phyloP scores from a whole-genome alignment of 2,113 vertebrate genomes.

The Phyllostomus discolor region DNA sequence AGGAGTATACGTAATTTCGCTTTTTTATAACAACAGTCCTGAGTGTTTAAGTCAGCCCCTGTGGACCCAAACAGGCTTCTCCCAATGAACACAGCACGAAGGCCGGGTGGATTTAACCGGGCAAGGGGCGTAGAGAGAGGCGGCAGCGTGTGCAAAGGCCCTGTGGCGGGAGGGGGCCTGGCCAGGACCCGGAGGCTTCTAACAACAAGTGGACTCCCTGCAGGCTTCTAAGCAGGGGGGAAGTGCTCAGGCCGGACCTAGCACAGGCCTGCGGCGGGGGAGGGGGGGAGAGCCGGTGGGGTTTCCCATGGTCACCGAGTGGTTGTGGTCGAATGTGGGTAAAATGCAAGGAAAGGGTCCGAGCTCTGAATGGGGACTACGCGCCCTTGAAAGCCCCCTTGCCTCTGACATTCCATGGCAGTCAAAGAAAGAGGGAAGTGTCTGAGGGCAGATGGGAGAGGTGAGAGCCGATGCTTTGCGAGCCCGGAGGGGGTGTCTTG shows the following conservation, averaged over 20 bases:
- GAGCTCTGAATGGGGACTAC: not conserved
- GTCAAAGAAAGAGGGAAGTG: not conserved
- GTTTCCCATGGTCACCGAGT: not conserved
- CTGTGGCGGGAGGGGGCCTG: not conserved
- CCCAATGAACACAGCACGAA: too few species aligned
- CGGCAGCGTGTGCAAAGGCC: not conserved
- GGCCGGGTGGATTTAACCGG: not conserved
- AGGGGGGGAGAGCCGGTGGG: fast-evolving
- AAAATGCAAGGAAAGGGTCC: not conserved
- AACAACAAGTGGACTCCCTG: not conserved
- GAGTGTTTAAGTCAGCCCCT: not conserved
- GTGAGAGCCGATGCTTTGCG: not conserved
- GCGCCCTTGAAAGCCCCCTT: not conserved
- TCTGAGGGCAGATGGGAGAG: not conserved
- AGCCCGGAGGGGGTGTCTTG: not conserved
- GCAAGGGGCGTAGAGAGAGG: not conserved
- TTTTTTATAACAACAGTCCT: not conserved
- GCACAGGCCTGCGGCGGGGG: not conserved
- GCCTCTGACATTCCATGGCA: not conserved
- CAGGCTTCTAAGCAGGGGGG: not conserved
- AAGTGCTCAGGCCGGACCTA: not conserved
- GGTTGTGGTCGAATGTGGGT: not conserved
- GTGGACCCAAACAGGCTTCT: not conserved
- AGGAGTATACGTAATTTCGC: not conserved
- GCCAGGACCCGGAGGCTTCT: not conserved